Evolutionary conservation across 2,113 vertebrate species (phyloP), one percentile per base, ranked within the genome.

Genomic region (Rhegmatorhina hoffmannsi): DNA sequence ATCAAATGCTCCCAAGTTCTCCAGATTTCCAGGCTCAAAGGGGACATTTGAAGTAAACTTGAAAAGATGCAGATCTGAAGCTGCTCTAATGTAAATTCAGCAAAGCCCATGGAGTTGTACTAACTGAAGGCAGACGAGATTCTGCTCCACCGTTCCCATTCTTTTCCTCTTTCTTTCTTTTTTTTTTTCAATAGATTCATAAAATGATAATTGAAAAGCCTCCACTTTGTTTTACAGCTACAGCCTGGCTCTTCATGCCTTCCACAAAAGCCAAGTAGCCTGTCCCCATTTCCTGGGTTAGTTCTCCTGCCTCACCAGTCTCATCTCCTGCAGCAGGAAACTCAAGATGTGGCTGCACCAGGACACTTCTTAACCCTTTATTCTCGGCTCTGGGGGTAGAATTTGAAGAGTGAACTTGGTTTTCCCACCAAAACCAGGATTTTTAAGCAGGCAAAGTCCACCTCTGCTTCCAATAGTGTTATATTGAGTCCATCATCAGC

Each of bases 21-120:
- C 94, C 89, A 92, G 85, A 87, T 95, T 90, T 94, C 83, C 64
- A 70, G 83, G 87, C 92, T 96, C 95, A 97, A 95, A 97, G 91
- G 84, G 88, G 94, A 77, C 73, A 92, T 96, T 91, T 91, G 92
- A 91, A 94, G 94, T 90, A 90, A 96, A 91, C 90, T 97, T 95
- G 90, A 95, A 96, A 96, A 94, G 95, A 94, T 91, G 90, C 92
- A 94, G 94, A 93, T 96, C 91, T 96, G 91, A 97, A 86, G 90
- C 92, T 70, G 66, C 83, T 90, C 70, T 89, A 90, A 85, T 92
- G 90, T 92, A 92, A 91, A 96, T 93, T 94, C 84, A 89, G 76
- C 75, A 73, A 93, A 93, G 94, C 86, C 94, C 84, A 92, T 88
- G 64, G 92, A 89, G 66, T 95, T 95, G 72, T 33, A 53, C 82